Conservation (phyloP, 2,888 invertebrate genomes). For the Lasioglossum marginatum region DNA sequence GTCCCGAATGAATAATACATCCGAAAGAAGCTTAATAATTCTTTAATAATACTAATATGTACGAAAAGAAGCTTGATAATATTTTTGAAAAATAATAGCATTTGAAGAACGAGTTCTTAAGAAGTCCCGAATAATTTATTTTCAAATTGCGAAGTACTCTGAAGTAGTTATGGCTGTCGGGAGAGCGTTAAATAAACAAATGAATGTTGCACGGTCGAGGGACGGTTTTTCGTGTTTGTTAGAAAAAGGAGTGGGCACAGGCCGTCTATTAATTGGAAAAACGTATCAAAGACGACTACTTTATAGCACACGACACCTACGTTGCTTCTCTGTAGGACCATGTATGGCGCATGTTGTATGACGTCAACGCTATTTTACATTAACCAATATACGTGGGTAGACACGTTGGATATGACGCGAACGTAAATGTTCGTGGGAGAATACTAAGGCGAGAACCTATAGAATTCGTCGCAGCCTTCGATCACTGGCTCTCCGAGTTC, state of each 20-base stretch:
- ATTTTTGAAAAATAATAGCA: too few species aligned
- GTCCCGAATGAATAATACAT: neutral
- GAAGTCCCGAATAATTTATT: neutral
- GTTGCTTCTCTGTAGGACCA: slow-evolving; percentile 77
- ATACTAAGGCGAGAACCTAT: slow-evolving; percentile 70
- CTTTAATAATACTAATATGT: too few species aligned
- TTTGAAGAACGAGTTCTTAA: neutral
- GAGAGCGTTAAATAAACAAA: neutral
- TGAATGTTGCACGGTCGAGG: neutral
- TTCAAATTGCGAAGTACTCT: neutral
- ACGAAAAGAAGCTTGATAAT: too few species aligned
- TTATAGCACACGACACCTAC: slow-evolving; percentile 82
- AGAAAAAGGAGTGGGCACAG: slow-evolving; percentile 40
- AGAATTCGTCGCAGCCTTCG: slow-evolving; percentile 57
- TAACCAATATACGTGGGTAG: slow-evolving; percentile 80
- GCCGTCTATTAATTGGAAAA: slow-evolving; percentile 61
- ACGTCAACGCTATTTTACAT: slow-evolving; percentile 83
- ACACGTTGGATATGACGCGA: slow-evolving; percentile 79
- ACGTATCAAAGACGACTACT: slow-evolving; percentile 77
- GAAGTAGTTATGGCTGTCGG: neutral
- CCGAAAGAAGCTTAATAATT: too few species aligned
- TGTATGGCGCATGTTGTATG: slow-evolving; percentile 79
- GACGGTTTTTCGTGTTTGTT: slow-evolving; percentile 11
- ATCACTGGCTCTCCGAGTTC: slow-evolving; percentile 15
- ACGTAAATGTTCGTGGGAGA: slow-evolving; percentile 81